phyloP scores from a whole-genome alignment of 2,113 vertebrate genomes.

The Nothobranchius furzeri region DNA sequence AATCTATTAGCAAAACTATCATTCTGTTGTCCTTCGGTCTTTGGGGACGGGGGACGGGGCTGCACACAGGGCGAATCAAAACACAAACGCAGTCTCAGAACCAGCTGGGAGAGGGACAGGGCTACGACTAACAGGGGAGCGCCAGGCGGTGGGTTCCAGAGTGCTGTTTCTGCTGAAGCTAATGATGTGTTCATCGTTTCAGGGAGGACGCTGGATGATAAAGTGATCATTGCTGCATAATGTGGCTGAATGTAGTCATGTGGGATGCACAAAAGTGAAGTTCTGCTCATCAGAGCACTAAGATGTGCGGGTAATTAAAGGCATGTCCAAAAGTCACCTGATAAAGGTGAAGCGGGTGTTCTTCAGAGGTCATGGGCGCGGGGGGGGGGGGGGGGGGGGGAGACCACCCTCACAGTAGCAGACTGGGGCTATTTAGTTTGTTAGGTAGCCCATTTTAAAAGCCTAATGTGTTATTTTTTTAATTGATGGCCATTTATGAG shows the following conservation, averaged over 20 bases:
- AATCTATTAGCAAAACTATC: slow-evolving; percentile 76
- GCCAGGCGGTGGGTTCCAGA: slow-evolving; percentile 5
- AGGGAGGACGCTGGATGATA: slow-evolving; percentile 37
- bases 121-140: slow-evolving; percentile 9
- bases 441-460: slow-evolving; percentile 46
- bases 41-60: slow-evolving; percentile 31
- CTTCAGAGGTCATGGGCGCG: slow-evolving; percentile 42
- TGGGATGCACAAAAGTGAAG: slow-evolving; percentile 20
- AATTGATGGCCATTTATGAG: slow-evolving; percentile 46
- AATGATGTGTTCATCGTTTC: slow-evolving; percentile 34
- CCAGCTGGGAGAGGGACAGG: slow-evolving; percentile 4
- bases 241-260: slow-evolving; percentile 33
- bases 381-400: too few species aligned
- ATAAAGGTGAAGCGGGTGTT: slow-evolving; percentile 46
- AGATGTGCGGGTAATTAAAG: slow-evolving; percentile 34
- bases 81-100: slow-evolving; percentile 43
- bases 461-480: slow-evolving; percentile 47
- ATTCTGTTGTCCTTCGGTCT: slow-evolving; percentile 69
- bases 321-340: slow-evolving; percentile 28
- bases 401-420: slow-evolving; percentile 54
- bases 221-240: slow-evolving; percentile 23
- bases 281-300: slow-evolving; percentile 33
- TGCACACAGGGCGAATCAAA: slow-evolving; percentile 42
- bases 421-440: slow-evolving; percentile 35
- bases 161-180: slow-evolving; percentile 23